phyloP scores from a whole-genome alignment of 35 echinoderm and acorn worm genomes.

The Apostichopus japonicus region DNA sequence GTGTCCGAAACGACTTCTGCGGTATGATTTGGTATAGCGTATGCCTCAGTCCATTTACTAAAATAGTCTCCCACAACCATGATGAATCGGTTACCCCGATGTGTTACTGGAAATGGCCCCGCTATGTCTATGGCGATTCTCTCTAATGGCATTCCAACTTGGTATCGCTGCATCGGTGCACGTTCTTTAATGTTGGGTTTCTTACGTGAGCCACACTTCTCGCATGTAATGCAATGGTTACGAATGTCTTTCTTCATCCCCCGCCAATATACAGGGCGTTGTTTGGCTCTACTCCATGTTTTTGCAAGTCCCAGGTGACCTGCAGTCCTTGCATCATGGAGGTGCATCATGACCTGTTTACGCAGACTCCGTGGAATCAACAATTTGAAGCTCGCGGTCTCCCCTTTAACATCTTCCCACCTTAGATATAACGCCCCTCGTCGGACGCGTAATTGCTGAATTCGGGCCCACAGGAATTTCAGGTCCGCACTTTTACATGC shows the following conservation, averaged over 20 bases:
- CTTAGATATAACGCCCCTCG: too few species aligned
- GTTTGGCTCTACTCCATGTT: constrained; percentile 10
- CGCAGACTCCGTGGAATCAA: too few species aligned
- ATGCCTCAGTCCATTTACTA: constrained; percentile 65
- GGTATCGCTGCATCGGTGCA: constrained; percentile 31
- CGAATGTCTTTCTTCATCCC: neutral
- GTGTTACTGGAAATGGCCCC: constrained; percentile 54
- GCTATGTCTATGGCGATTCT: constrained; percentile 52
- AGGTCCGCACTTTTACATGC: too few species aligned
- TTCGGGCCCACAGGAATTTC: too few species aligned
- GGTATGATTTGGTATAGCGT: constrained; percentile 36
- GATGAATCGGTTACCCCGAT: constrained; percentile 58
- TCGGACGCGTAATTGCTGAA: too few species aligned
- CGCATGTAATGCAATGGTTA: neutral
- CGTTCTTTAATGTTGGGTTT: neutral
- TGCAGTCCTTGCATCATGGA: constrained; percentile 32
- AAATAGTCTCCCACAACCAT: constrained; percentile 78
- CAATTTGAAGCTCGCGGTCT: too few species aligned
- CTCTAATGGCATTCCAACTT: constrained; percentile 28
- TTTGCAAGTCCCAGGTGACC: constrained; percentile 53
- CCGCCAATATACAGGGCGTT: constrained; percentile 34
- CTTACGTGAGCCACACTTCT: constrained; percentile 34
- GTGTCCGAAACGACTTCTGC: constrained; percentile 46
- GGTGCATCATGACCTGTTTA: neutral
- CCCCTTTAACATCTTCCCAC: too few species aligned